phyloP scores from a whole-genome alignment of 2,113 vertebrate genomes.

The Solenodon paradoxus region DNA sequence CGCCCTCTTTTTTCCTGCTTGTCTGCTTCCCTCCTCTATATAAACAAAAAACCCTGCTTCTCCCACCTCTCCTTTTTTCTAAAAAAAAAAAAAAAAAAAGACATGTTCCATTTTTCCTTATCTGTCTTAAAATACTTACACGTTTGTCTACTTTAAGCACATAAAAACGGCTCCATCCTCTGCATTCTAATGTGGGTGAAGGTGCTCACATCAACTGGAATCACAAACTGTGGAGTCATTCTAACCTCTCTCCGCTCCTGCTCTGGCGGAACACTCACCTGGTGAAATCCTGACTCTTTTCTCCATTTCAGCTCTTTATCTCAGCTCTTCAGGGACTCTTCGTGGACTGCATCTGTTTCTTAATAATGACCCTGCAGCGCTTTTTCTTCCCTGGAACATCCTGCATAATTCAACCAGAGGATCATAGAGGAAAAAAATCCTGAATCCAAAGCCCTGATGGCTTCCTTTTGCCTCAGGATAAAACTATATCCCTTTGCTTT shows the following conservation, averaged over 20 bases:
- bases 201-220: too few relatives aligned
- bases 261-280: background rate
- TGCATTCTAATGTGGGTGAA: too few relatives aligned
- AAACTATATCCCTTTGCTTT: background rate
- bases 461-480: background rate
- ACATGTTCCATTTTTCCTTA: too few relatives aligned
- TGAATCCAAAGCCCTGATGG: background rate
- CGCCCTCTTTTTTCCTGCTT: too few relatives aligned
- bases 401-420: conserved; percentile 18
- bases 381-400: background rate
- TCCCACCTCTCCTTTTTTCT: too few relatives aligned
- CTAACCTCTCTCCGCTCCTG: too few relatives aligned
- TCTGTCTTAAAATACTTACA: too few relatives aligned
- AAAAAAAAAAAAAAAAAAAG: too few relatives aligned
- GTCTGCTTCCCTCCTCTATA: too few relatives aligned
- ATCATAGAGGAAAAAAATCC: background rate
- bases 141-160: too few relatives aligned
- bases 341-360: background rate
- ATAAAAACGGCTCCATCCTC: background rate
- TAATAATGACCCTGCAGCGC: background rate
- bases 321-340: background rate
- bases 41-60: too few relatives aligned
- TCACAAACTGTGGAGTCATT: too few relatives aligned
- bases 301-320: background rate
- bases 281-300: background rate